A percentile compares a stretch with the other conserved stretches of the same genome.
These are phyloP conservation scores for Crocallis elinguaria DNA, from an alignment of 2,888 invertebrate species.

Conservation along the genomic window DNA sequence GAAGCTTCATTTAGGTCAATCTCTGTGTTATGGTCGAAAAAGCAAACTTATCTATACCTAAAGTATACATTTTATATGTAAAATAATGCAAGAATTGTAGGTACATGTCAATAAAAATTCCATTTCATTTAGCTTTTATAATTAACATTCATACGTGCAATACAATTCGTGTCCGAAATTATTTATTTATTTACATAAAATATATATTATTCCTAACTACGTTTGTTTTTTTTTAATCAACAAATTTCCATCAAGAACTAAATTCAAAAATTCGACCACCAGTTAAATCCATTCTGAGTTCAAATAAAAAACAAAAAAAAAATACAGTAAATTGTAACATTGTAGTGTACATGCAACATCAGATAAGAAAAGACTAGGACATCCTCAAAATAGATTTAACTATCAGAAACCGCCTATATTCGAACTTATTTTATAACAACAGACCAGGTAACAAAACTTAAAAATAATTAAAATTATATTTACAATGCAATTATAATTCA, in stretches of 20 bases:
- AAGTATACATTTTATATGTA: no score
- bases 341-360: conserved; percentile 54
- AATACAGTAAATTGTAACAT: conserved; percentile 35
- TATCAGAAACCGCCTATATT: conserved; percentile 55
- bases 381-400: conserved; percentile 63
- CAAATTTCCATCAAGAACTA: background rate
- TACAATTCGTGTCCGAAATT: background rate
- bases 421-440: conserved; percentile 40
- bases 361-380: conserved; percentile 74
- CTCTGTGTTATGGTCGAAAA: conserved; percentile 36
- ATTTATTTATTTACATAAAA: conserved; percentile 13
- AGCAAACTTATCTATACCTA: background rate
- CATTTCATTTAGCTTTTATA: no score
- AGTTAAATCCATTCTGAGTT: conserved; percentile 66
- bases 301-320: conserved; percentile 45
- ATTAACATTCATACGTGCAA: background rate
- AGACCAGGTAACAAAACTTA: conserved; percentile 76
- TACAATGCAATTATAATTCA: conserved; percentile 49
- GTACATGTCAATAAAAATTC: background rate
- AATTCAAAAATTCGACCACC: conserved; percentile 50
- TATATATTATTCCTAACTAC: conserved; percentile 19
- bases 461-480: conserved; percentile 54
- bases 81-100: background rate
- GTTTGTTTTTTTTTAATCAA: background rate
- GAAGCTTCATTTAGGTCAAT: conserved; percentile 55